Base-by-base conservation (phyloP, 35 echinoderm and acorn worm species). In the Eucidaris tribuloides region DNA sequence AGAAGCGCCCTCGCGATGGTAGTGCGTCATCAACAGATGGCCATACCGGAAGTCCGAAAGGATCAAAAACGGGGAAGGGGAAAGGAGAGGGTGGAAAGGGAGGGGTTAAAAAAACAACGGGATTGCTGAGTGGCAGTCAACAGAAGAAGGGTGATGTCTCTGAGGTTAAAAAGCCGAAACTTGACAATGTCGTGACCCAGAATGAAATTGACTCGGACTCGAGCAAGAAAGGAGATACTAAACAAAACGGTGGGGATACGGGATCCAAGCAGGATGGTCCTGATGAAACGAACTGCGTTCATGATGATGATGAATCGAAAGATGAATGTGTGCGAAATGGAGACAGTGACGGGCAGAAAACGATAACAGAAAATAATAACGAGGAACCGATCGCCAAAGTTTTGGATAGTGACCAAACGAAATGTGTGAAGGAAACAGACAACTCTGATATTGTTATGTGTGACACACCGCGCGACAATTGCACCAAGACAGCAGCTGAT, bases 1-100 rank as follows among this genome's bases (percentile, higher is more conserved):
- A 58, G 71, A 86, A 86, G 84, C 46, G 68, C 79, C 27, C 84
- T 54, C 42, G 56, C 30, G 23, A 86, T n/a, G 43, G 22, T 37
- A 41, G 3, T 46, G 30, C 29, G 49, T 13, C 20, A 49, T 24
- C 52, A 80, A 59, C 32, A 15, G 70, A 86, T 15, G 36, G 34
- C 42, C 17, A 18, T n/a, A 20, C n/a, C 29, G 43, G 58, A 59
- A 42, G 62, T 41, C 34, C 60, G 79, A 82, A 24, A 42, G 23
- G 45, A 27, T n/a, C 46, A 39, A 41, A 91, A 48, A 13, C 39
- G 81, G 76, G 83, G 56, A 31, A 85, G 43, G 46, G 62, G 71
- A 28, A 66, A 28, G 54, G 36, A 17, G 24, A 46, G 44, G 76
- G 62, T 70, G 52, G 70, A 57, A 63, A 57, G 32, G 38, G 45